phyloP scores from a whole-genome alignment of 92 coral and sea anemone species.

The Paramuricea clavata region DNA sequence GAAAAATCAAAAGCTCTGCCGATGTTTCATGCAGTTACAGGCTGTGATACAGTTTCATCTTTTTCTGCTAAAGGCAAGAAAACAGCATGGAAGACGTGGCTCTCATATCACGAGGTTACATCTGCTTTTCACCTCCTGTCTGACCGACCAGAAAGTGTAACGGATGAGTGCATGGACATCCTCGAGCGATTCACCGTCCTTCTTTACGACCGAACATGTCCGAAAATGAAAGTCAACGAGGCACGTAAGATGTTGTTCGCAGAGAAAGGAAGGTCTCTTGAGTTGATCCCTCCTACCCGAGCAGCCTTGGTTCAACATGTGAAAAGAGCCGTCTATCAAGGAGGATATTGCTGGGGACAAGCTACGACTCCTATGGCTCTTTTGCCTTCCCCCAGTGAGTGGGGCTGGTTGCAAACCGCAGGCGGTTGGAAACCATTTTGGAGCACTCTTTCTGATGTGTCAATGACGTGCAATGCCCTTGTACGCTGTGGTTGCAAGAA shows the following conservation, averaged over 20 bases:
- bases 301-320: constrained; percentile 56
- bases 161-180: constrained; percentile 16
- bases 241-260: constrained; percentile 51
- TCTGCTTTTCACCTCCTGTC: constrained; percentile 24
- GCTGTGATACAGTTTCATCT: too few relatives aligned
- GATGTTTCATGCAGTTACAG: not conserved
- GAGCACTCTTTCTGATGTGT: too few relatives aligned
- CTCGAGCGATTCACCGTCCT: constrained; percentile 13
- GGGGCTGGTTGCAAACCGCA: constrained; percentile 22
- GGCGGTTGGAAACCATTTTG: constrained; percentile 56
- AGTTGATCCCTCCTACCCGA: constrained; percentile 52
- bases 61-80: not conserved
- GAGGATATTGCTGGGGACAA: constrained; percentile 58
- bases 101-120: constrained; percentile 26
- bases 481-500: too few relatives aligned
- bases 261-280: constrained; percentile 45
- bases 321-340: constrained; percentile 17
- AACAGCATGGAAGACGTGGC: constrained; percentile 10
- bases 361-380: constrained; percentile 38
- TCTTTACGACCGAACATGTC: constrained; percentile 19
- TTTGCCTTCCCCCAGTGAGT: constrained; percentile 39
- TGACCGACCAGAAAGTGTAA: not conserved
- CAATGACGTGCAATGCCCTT: too few relatives aligned
- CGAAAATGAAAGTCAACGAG: constrained; percentile 47
- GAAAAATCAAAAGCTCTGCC: constrained; percentile 3